Evolutionary conservation across 1,140 invertebrate species (phyloP).

Genomic region (Zaprionus tsacasi): DNA sequence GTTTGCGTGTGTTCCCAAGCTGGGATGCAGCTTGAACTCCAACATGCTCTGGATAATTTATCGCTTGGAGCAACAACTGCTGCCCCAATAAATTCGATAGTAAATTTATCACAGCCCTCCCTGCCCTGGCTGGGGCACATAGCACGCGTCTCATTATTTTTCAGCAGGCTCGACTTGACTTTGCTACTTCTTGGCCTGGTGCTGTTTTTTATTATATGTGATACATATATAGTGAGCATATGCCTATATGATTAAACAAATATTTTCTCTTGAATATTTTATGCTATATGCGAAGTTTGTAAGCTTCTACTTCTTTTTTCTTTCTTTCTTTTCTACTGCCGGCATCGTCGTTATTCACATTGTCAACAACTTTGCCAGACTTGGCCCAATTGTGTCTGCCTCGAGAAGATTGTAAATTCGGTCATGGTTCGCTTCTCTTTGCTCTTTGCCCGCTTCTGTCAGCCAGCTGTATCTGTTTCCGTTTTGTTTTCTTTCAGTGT

Average conservation of each 20-base stretch:
- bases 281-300: background rate
- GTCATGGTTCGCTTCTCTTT: background rate
- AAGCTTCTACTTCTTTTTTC: background rate
- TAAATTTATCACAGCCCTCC: slow-evolving; percentile 40
- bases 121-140: slow-evolving; percentile 5
- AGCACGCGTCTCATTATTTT: slow-evolving; percentile 47
- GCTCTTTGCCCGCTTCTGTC: background rate
- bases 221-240: background rate
- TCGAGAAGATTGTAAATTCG: slow-evolving; percentile 11
- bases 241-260: slow-evolving; percentile 41
- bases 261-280: slow-evolving; percentile 55
- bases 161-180: slow-evolving; percentile 24
- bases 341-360: slow-evolving; percentile 54
- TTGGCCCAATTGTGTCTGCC: slow-evolving; percentile 64
- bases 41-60: slow-evolving; percentile 38
- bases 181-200: slow-evolving; percentile 1
- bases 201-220: background rate
- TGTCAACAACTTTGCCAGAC: slow-evolving; percentile 67
- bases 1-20: background rate
- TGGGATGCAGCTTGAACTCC: background rate
- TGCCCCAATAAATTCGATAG: slow-evolving; percentile 45
- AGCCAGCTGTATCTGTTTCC: slow-evolving; percentile 38
- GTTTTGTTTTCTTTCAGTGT: slow-evolving; percentile 24
- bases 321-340: background rate
- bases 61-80: slow-evolving; percentile 33